Evolutionary conservation across 1,140 invertebrate species (phyloP), one percentile per base, ranked within the genome.

Genomic region (Eubasilissa regina): DNA sequence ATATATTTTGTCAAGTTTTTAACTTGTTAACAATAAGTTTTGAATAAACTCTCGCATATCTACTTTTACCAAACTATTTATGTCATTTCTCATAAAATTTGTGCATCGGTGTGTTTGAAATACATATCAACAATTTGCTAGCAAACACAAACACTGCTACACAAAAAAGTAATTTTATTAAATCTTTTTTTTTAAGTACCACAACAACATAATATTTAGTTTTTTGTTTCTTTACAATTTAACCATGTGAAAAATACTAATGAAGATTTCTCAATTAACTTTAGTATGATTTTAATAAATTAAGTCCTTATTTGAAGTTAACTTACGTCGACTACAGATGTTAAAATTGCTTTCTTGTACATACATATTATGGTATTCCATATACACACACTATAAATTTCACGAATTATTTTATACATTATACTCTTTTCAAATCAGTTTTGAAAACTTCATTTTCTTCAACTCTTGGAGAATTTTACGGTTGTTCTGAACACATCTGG

Each of bases 401-500:
- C 25, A 35, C 25, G 6, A 35, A 35, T 6, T 35, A 35, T 35
- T 35, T 35, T 35, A 35, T 6, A 35, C 25, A 35, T 35, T 35
- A 35, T 35, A 35, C 25, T 35, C 25, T 35, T 35, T 35, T 35
- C 25, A 1, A 35, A 35, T 35, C 25, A 35, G 25, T 35, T 35
- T 35, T 35, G 25, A 35, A 35, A 35, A 35, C 25, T 35, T 35
- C 25, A 35, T 56, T 56, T 15, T 17, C 17, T 56, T 56, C 48
- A 51, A 51, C 53, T 56, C 53, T n/a, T n/a, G 53, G 53, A 56
- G 17, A 45, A 12, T 13, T 15, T 66, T 15, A 66, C 13, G n/a
- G 62, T 51, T 70, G 44, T 53, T 70, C 48, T 70, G 66, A 70
- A 70, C 66, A 70, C 66, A 70, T 70, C 21, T 25, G 66, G 66